phyloP scores from a whole-genome alignment of 2,797 vertebrate species.

The Pampus argenteus region DNA sequence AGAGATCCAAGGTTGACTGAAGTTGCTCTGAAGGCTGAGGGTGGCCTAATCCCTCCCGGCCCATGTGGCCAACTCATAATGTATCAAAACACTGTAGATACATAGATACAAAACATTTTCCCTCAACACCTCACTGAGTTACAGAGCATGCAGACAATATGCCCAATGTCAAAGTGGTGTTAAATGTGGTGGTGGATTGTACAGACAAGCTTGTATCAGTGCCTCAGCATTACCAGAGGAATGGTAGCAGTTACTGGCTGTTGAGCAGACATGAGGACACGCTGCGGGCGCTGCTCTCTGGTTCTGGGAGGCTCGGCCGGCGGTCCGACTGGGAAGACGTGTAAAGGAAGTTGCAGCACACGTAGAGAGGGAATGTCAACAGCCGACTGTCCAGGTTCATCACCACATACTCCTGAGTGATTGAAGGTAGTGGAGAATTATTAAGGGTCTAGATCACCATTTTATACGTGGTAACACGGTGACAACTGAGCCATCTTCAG shows the following conservation, averaged over 20 bases:
- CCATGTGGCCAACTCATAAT: slow-evolving; percentile 7
- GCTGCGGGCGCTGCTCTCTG: slow-evolving; percentile 71
- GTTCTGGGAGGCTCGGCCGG: slow-evolving; percentile 75
- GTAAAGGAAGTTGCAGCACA: slow-evolving; percentile 98
- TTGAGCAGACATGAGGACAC: slow-evolving; percentile 70
- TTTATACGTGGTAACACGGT: neutral
- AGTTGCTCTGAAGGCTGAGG: slow-evolving; percentile 38
- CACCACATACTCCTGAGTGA: slow-evolving; percentile 92
- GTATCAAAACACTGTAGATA: slow-evolving; percentile 41
- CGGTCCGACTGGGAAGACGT: slow-evolving; percentile 88
- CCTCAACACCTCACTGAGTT: slow-evolving; percentile 27
- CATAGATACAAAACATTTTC: slow-evolving; percentile 34
- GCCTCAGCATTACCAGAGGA: slow-evolving; percentile 49
- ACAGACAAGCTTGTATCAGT: slow-evolving; percentile 47
- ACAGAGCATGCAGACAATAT: slow-evolving; percentile 61
- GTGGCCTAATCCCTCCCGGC: slow-evolving; percentile 17
- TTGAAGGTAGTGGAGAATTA: neutral
- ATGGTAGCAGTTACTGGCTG: slow-evolving; percentile 25
- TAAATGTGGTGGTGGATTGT: slow-evolving; percentile 41
- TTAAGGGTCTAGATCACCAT: neutral
- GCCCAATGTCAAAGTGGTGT: slow-evolving; percentile 37
- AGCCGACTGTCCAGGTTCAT: slow-evolving; percentile 97
- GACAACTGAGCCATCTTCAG: neutral
- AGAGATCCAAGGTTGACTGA: slow-evolving; percentile 26
- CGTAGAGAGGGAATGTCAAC: slow-evolving; percentile 93